phyloP scores from a whole-genome alignment of 2,113 vertebrate genomes.

The Macaca fascicularis region DNA sequence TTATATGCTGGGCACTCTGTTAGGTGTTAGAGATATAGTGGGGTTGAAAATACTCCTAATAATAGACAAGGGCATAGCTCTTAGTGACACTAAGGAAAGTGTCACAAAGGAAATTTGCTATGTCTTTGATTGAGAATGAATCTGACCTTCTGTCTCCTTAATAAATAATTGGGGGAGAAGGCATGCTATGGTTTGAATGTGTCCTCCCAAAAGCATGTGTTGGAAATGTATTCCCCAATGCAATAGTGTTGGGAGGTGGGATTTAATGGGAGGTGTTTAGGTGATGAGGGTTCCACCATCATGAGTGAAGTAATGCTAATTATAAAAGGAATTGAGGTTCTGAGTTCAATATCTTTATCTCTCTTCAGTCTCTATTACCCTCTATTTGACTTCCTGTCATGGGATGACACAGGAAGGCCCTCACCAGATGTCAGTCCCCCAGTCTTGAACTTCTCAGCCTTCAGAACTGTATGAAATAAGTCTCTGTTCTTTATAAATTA shows the following conservation, averaged over 20 bases:
- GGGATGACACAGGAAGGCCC: neutral
- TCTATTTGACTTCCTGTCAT: neutral
- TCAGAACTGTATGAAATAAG: neutral
- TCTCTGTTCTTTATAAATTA: neutral
- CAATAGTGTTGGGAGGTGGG: neutral
- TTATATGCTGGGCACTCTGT: neutral
- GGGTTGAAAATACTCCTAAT: neutral
- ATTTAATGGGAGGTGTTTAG: neutral
- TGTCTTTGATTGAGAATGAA: neutral
- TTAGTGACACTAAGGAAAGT: neutral
- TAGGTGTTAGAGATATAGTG: neutral
- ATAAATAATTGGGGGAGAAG: neutral
- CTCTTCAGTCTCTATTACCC: neutral
- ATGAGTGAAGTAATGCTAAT: neutral
- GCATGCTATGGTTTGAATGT: neutral
- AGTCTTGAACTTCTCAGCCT: neutral
- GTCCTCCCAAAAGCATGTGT: neutral
- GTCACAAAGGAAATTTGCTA: neutral
- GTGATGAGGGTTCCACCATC: neutral
- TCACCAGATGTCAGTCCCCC: neutral
- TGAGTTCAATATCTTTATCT: neutral
- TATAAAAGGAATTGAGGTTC: neutral
- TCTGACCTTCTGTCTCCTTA: neutral
- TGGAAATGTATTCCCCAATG: neutral
- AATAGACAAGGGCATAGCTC: neutral